Conservation (phyloP, 2,888 invertebrate species). For the Aricia artaxerxes region DNA sequence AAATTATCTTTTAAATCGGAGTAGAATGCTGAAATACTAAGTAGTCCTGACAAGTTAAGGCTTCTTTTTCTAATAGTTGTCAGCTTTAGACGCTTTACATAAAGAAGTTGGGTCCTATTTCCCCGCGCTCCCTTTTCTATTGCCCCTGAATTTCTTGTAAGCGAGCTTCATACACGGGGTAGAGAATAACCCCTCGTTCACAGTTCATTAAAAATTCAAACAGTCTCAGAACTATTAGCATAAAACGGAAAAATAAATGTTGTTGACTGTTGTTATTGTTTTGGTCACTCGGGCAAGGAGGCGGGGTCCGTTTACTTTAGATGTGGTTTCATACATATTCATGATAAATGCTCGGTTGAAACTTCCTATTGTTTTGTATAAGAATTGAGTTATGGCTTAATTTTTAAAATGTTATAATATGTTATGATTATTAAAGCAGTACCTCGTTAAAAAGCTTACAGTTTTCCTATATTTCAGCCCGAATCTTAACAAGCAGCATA, state of each 20-base stretch:
- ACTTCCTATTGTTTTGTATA: neutral
- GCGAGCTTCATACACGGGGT: neutral
- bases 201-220: conserved; percentile 24
- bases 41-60: too few relatives aligned
- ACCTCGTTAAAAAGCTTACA: too few relatives aligned
- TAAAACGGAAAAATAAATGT: conserved; percentile 26
- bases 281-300: neutral
- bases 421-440: too few relatives aligned
- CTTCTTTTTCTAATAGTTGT: too few relatives aligned
- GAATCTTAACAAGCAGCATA: too few relatives aligned
- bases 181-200: neutral
- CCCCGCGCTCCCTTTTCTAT: neutral
- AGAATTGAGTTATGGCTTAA: neutral
- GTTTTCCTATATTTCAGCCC: too few relatives aligned
- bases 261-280: neutral
- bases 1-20: neutral
- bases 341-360: neutral
- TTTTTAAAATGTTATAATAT: too few relatives aligned
- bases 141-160: neutral
- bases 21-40: neutral
- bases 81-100: too few relatives aligned
- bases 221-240: conserved; percentile 21
- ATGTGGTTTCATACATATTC: conserved; percentile 2
- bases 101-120: neutral
- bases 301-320: neutral